Evolutionary conservation across 1,140 invertebrate species (phyloP).

Genomic region (Heliothis virescens): DNA sequence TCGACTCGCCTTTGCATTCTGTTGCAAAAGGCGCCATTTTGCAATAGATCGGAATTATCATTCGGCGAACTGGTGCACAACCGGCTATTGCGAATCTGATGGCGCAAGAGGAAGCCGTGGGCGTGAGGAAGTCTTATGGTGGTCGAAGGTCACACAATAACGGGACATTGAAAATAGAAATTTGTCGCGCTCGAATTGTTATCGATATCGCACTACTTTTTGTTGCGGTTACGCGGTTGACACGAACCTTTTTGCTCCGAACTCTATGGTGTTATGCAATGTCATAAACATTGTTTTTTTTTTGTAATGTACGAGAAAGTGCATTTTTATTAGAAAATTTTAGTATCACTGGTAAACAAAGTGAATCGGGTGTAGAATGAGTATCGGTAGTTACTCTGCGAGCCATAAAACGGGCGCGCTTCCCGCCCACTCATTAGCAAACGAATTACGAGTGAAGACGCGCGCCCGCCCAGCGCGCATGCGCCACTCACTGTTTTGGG

Average conservation of each 20-base stretch:
- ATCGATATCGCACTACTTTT: constrained; percentile 41
- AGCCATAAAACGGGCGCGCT: neutral
- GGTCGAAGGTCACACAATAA: constrained; percentile 69
- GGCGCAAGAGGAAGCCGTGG: constrained; percentile 78
- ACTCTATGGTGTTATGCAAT: constrained; percentile 28
- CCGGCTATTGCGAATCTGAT: constrained; percentile 67
- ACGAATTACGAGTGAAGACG: constrained; percentile 34
- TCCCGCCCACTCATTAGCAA: constrained; percentile 34
- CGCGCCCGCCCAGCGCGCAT: constrained; percentile 41
- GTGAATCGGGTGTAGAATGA: neutral
- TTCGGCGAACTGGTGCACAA: constrained; percentile 83
- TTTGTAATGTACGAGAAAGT: neutral
- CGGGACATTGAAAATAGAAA: constrained; percentile 64
- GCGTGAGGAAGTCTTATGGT: constrained; percentile 76
- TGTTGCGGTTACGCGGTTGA: constrained; percentile 32
- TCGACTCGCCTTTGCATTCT: constrained; percentile 74
- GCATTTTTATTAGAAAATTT: neutral
- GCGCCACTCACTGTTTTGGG: constrained; percentile 28
- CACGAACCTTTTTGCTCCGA: constrained; percentile 6
- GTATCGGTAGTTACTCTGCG: neutral
- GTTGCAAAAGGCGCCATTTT: constrained; percentile 76
- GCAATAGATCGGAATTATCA: constrained; percentile 83
- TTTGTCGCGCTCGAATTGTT: constrained; percentile 59
- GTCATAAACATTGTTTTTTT: constrained; percentile 6
- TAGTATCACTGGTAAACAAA: neutral